Percentiles rank a stretch among this genome's conserved stretches.
Conservation (phyloP, 1,140 invertebrate genomes). For the Drosophila kikkawai region DNA sequence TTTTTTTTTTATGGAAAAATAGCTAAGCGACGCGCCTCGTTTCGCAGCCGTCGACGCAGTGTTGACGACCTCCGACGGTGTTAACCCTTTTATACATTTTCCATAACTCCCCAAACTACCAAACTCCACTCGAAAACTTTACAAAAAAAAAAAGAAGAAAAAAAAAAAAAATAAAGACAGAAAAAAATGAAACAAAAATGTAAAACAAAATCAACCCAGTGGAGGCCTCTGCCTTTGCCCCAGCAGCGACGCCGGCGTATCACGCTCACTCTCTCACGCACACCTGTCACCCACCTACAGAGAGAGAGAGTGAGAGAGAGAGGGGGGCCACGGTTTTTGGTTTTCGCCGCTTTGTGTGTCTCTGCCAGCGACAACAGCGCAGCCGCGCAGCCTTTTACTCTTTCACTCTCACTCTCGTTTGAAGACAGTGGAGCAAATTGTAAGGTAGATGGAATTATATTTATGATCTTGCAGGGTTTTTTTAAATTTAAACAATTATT, state of each 20-base stretch:
- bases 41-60: conserved; percentile 47
- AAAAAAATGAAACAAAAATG: background rate
- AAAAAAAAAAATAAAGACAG: background rate
- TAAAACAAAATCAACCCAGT: background rate
- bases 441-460: background rate
- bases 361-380: conserved; percentile 21
- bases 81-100: conserved; percentile 74
- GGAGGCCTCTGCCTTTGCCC: conserved; percentile 12
- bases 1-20: conserved; percentile 12
- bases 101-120: conserved; percentile 42
- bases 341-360: conserved; percentile 43
- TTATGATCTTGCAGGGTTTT: too few species aligned
- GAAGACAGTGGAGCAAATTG: background rate
- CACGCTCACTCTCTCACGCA: background rate
- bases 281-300: conserved; percentile 17
- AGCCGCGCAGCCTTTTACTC: conserved; percentile 19
- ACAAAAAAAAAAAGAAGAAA: background rate
- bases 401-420: conserved; percentile 22
- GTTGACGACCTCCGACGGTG: conserved; percentile 73
- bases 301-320: background rate
- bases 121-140: conserved; percentile 23
- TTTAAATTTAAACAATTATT: too few species aligned
- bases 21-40: conserved; percentile 33
- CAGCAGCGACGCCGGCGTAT: conserved; percentile 4
- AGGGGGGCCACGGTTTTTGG: conserved; percentile 45